A percentile compares a stretch with the other conserved stretches of the same genome.
Conservation (phyloP, 2,113 vertebrate species). For the Bufo gargarizans region DNA sequence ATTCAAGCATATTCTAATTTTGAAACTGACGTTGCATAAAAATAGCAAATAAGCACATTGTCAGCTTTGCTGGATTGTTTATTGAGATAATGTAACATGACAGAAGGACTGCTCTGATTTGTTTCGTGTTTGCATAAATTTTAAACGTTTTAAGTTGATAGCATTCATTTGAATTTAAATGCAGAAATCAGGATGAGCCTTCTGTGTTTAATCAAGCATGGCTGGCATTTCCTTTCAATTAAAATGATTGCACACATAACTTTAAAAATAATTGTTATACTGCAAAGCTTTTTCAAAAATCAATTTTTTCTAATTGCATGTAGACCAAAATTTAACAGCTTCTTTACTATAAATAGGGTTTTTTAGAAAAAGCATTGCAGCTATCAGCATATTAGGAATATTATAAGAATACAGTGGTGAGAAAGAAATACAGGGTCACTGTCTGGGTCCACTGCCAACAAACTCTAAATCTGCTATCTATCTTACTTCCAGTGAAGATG, state of each 20-base stretch:
- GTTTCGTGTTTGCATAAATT: slow-evolving; percentile 50
- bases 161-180: slow-evolving; percentile 51
- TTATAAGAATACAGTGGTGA: background rate
- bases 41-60: slow-evolving; percentile 54
- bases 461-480: no score
- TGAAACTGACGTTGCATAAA: slow-evolving; percentile 51
- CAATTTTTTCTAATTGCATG: slow-evolving; percentile 16
- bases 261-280: slow-evolving; percentile 32
- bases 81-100: slow-evolving; percentile 51
- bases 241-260: slow-evolving; percentile 37
- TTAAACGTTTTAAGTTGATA: slow-evolving; percentile 47
- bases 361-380: background rate
- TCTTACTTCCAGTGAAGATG: no score
- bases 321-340: background rate
- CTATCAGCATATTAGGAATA: background rate
- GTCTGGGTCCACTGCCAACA: no score
- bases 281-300: background rate
- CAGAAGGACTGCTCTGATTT: slow-evolving; percentile 51
- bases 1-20: slow-evolving; percentile 48
- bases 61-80: slow-evolving; percentile 43
- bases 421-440: no score
- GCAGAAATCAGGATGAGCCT: slow-evolving; percentile 42
- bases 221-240: slow-evolving; percentile 36
- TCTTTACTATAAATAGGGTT: background rate
- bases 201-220: slow-evolving; percentile 51